Conservation (phyloP, 2,888 invertebrate species). For the Drosophila mimetica region DNA sequence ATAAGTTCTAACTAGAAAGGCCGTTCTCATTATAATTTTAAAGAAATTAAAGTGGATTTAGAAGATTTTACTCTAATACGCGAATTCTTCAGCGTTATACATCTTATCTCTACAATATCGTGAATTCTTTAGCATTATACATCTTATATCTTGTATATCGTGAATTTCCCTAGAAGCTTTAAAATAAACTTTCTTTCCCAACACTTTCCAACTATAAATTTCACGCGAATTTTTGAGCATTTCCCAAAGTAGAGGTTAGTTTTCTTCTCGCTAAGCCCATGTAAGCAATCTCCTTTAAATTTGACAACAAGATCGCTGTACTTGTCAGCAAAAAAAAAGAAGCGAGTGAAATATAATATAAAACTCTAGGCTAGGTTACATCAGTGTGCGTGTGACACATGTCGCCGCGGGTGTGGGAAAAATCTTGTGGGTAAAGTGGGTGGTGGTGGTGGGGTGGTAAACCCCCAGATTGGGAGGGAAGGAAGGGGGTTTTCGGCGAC, state of each 20-base stretch:
- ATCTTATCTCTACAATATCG: no score
- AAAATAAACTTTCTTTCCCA: no score
- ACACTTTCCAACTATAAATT: no score
- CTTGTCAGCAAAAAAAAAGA: slow-evolving; percentile 14
- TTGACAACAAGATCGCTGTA: slow-evolving; percentile 29
- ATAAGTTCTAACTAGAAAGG: no score
- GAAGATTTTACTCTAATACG: no score
- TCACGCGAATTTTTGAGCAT: no score
- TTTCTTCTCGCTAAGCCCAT: background rate
- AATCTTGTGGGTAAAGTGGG: background rate
- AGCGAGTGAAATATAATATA: slow-evolving; percentile 11
- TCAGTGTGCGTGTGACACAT: slow-evolving; percentile 66
- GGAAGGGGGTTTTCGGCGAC: slow-evolving; percentile 50
- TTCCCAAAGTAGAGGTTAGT: background rate
- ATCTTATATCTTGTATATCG: no score
- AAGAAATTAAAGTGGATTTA: background rate
- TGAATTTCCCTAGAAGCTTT: no score
- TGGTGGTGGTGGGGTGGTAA: slow-evolving; percentile 6
- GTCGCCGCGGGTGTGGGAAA: slow-evolving; percentile 49
- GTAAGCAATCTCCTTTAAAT: background rate
- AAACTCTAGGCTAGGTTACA: slow-evolving; percentile 23
- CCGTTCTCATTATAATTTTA: no score
- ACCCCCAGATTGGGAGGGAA: background rate
- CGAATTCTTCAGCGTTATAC: no score
- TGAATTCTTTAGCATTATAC: background rate